phyloP scores from a whole-genome alignment of 2,113 vertebrate species.

The Anolis carolinensis region DNA sequence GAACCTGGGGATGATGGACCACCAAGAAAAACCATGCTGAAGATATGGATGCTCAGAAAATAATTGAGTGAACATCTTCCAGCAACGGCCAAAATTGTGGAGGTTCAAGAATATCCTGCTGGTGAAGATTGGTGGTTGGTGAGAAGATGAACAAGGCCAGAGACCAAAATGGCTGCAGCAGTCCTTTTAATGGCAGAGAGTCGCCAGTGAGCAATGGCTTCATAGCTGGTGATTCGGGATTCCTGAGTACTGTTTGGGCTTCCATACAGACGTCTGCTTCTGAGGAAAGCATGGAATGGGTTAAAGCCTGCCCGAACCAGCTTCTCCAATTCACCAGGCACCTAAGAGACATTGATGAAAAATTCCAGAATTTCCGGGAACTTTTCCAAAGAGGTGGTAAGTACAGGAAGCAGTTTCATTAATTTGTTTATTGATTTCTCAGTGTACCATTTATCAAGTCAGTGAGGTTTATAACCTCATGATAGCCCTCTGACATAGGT shows the following conservation, averaged over 20 bases:
- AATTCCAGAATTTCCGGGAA: slow-evolving; percentile 17
- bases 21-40: not conserved
- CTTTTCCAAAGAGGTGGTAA: slow-evolving; percentile 39
- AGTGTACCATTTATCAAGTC: not conserved
- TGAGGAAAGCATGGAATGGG: fast-evolving
- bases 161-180: not conserved
- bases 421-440: not conserved
- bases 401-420: not conserved
- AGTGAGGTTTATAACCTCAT: not conserved
- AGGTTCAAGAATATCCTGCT: not conserved
- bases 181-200: fast-evolving
- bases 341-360: slow-evolving; percentile 22
- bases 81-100: not conserved
- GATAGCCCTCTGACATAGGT: not conserved
- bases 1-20: not conserved
- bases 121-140: not conserved
- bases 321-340: slow-evolving; percentile 2
- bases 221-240: fast-evolving
- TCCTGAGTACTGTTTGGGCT: slow-evolving; percentile 9
- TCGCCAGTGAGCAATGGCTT: not conserved
- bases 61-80: not conserved
- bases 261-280: not conserved
- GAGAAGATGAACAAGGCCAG: not conserved
- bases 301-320: not conserved
- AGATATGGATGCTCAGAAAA: not conserved